Percentiles rank a stretch among this genome's conserved stretches.
phyloP scores from a whole-genome alignment of 2,888 invertebrate species.

The Labia minor region DNA sequence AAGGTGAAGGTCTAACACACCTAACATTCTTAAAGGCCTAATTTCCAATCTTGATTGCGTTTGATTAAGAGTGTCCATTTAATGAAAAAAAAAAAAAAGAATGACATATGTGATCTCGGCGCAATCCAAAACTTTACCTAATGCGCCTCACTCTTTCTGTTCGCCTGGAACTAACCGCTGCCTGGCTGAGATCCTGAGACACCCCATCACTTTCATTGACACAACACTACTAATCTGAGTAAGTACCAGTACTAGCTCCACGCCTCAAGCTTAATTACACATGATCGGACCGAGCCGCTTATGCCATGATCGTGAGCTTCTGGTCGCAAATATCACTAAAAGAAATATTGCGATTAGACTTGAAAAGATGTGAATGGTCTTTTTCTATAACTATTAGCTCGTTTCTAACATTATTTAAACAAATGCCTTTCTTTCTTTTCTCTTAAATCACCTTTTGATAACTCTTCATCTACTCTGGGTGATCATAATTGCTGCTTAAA shows the following conservation, averaged over 20 bases:
- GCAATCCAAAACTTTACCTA: not conserved
- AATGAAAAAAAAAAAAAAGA: not conserved
- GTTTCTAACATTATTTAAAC: not conserved
- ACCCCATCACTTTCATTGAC: not conserved
- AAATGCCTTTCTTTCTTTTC: too few species aligned
- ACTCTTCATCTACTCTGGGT: too few species aligned
- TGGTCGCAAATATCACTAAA: too few species aligned
- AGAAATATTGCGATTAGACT: too few species aligned
- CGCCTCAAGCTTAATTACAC: not conserved
- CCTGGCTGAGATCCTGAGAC: not conserved
- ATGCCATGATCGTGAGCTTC: too few species aligned
- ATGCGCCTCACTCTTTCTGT: not conserved
- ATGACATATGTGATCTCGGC: not conserved
- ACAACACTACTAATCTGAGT: conserved; percentile 13
- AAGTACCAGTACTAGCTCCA: not conserved
- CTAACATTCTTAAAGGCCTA: not conserved
- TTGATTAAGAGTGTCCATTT: not conserved
- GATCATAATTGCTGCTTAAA: too few species aligned
- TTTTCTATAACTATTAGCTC: not conserved
- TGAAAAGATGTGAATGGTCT: too few species aligned
- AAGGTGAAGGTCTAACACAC: not conserved
- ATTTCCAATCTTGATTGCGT: not conserved
- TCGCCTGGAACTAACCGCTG: conserved; percentile 9
- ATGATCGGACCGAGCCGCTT: not conserved
- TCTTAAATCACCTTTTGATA: too few species aligned